phyloP scores from a whole-genome alignment of 2,888 invertebrate species.

The Drosophila affinis region DNA sequence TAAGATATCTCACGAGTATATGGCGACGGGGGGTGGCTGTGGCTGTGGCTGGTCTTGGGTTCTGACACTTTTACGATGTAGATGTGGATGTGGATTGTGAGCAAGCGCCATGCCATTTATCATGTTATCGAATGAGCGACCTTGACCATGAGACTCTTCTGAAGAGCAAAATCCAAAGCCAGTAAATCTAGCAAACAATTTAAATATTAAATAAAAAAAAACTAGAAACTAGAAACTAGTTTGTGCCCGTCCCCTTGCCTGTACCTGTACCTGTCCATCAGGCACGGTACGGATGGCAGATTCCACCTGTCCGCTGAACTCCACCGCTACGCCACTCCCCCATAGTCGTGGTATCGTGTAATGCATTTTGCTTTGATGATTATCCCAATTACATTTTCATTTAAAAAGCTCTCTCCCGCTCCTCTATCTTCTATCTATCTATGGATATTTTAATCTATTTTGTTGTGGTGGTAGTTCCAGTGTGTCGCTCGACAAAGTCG shows the following conservation, averaged over 20 bases:
- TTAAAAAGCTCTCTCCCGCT: neutral
- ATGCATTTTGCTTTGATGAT: constrained; percentile 26
- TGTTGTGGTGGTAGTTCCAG: neutral
- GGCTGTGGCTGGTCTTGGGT: neutral
- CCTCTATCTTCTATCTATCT: neutral
- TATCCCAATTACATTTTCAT: constrained; percentile 28
- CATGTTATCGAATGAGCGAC: constrained; percentile 47
- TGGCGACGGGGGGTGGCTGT: neutral
- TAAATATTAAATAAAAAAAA: neutral
- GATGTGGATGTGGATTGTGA: too few relatives aligned
- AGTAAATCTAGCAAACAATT: neutral
- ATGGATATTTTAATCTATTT: too few relatives aligned
- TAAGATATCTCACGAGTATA: neutral
- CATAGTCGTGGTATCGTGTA: constrained; percentile 22
- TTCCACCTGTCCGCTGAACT: constrained; percentile 17
- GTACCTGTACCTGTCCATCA: neutral
- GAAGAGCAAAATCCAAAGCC: constrained; percentile 28
- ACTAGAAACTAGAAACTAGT: neutral
- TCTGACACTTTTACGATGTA: neutral
- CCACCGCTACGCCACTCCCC: constrained; percentile 9
- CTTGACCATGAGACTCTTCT: constrained; percentile 69
- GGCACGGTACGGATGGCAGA: neutral
- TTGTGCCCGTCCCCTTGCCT: neutral
- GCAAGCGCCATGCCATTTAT: constrained; percentile 11
- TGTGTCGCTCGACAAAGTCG: constrained; percentile 3